Evolutionary conservation across 2,888 invertebrate genomes (phyloP), one percentile per base, ranked within the genome.

Genomic region (Lepidocyrtoides sp.): DNA sequence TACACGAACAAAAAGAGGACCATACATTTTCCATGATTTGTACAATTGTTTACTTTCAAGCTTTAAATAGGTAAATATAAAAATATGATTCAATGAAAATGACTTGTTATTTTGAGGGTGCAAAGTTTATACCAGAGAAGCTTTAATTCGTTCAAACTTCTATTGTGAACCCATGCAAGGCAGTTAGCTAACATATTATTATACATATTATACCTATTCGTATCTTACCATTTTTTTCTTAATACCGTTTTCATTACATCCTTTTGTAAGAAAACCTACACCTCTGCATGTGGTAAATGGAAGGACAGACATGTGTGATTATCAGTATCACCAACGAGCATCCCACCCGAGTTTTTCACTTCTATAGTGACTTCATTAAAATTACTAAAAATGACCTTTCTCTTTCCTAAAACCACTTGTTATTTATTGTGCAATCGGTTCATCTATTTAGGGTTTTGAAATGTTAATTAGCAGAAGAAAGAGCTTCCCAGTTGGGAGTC

Each of bases 391-490:
- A 14, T 10, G 82, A 20, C 66, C 60, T 60, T 82, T 60, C 29
- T 20, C 66, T 26, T 63, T 63, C 63, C 63, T 14, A 82, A 36
- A 44, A 75, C 75, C 72, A 86, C 63, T 79, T 79, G 87, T 54
- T 63, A 60, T 86, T 57, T 79, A 79, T 87, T 79, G 77, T 79
- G 66, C 66, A 79, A 87, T 87, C 63, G 26, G 36, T 12, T 63
- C 63, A 48, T 66, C 66, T 36, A 54, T 72, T 81, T 82, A n/a
- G n/a, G n/a, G n/a, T n/a, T 79, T 89, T 83, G 72, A 89, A 89
- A 89, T 82, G 89, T 83, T 89, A 89, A 89, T 89, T 89, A 82
- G 81, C 66, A 60, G 29, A 41, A 72, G 60, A 60, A 29, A 44
- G 57, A n/a, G n/a, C n/a, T 44, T 82, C 89, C 14, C 89, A 20